Base-by-base conservation (phyloP, 2,888 invertebrate genomes). In the Copidosoma aretas region DNA sequence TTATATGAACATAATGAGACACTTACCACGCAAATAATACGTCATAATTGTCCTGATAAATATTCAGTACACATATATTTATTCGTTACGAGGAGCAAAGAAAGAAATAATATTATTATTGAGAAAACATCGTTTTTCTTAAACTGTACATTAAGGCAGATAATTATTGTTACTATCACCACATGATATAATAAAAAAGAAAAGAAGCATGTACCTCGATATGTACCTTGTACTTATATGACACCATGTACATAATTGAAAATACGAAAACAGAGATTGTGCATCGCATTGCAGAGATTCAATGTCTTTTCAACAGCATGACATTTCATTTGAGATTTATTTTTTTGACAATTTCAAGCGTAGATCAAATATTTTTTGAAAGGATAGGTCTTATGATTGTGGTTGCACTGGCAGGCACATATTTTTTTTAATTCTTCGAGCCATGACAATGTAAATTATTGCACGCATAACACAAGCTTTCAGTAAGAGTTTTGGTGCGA, bases 231-330 rank as follows among this genome's bases (percentile, higher is more conserved):
- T 80, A n/a, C n/a, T n/a, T n/a, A 80, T 72, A 78, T 76, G 78
- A 78, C 66, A 75, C 71, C 78, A 75, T 79, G 78, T 77, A 75
- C 71, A 77, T 78, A 78, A 74, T 71, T 73, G 67, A 73, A 71
- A 73, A 69, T 73, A 66, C 22, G 24, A 69, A 73, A 61, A 67
- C 68, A 66, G 67, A 68, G 52, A 65, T 66, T 68, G 39, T 65
- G 71, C 70, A 21, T 63, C 56, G 63, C 56, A 69, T 54, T 58
- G 32, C 49, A 71, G 32, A 32, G 12, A 68, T 49, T 59, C 63
- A 49, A 58, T 41, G 54, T 32, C 62, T 69, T 77, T 78, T 80
- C 82, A 82, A 82, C 81, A 81, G 83, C 82, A 83, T 82, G 83
- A 80, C 81, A 82, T 81, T 82, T 75, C 70, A 63, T 51, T 32